These are phyloP conservation scores for Nesoenas mayeri DNA, from an alignment of 2,113 vertebrate species.

Conservation along the genomic window DNA sequence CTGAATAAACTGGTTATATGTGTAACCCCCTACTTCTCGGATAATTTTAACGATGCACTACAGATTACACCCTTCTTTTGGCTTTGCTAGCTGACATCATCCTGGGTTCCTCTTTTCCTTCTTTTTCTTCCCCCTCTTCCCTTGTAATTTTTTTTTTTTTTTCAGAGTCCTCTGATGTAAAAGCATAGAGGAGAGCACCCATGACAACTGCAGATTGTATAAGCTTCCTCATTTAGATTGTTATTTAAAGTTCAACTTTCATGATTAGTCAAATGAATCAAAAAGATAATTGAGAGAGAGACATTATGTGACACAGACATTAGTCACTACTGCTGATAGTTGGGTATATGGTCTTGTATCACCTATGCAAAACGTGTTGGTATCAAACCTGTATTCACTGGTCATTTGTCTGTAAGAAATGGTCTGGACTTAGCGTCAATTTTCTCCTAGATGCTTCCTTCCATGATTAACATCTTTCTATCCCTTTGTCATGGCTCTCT, in stretches of 20 bases:
- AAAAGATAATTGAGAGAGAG: slow-evolving; percentile 29
- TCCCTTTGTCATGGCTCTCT: neutral
- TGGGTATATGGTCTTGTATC: neutral
- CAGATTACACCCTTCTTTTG: neutral
- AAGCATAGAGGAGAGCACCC: neutral
- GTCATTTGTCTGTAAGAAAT: neutral
- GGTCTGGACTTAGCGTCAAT: neutral
- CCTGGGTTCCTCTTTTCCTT: neutral
- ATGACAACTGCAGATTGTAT: slow-evolving; percentile 57
- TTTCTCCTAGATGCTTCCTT: neutral
- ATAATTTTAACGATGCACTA: neutral
- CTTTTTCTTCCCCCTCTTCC: neutral
- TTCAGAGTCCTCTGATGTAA: neutral
- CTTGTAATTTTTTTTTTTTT: neutral
- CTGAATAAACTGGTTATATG: neutral
- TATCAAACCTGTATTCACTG: neutral
- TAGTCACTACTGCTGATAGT: slow-evolving; percentile 9
- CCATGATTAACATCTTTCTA: neutral
- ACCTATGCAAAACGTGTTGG: neutral
- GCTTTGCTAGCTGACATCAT: slow-evolving; percentile 8
- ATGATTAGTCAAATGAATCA: slow-evolving; percentile 57
- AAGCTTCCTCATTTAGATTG: slow-evolving; percentile 55
- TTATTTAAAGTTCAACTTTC: slow-evolving; percentile 68
- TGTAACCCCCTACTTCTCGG: neutral
- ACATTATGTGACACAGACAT: slow-evolving; percentile 29